Base-by-base conservation (phyloP, 2,888 invertebrate species). In the Bembecia ichneumoniformis region DNA sequence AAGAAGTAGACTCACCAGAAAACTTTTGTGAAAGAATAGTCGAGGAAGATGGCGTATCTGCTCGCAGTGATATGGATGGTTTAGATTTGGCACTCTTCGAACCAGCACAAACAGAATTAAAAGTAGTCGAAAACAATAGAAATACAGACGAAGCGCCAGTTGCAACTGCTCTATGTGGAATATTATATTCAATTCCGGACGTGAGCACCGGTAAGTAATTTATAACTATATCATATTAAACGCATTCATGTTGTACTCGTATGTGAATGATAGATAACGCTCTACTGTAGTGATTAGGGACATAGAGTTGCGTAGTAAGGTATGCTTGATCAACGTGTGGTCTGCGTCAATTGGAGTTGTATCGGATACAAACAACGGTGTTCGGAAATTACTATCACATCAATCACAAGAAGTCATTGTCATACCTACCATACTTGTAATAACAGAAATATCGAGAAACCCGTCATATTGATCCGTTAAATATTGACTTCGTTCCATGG, bases 61-160 rank as follows among this genome's bases (percentile, higher is more conserved):
- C 84, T 46, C 72, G 87, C 35, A 88, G 88, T 71, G 91, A 91
- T 73, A 90, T 91, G 89, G 91, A 91, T 58, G 91, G 91, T 55
- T 81, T 91, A 59, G 91, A 91, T 77, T 80, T 91, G 66, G 86
- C 91, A 55, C 76, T 91, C 59, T 91, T 91, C 71, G 91, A 91
- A 70, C 91, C 91, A 47, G 90, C 90, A 47, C 79, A 75, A 64
- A 63, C 63, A 49, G 82, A 81, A 52, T 59, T 60, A 28, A 75
- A 74, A 55, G 67, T 68, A 53, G 46, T 43, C 36, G 70, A 58
- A 34, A 64, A 63, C 49, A 59, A 57, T 16, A 55, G 61, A 45
- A 55, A 63, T 34, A 68, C 60, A 49, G 71, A 68, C 50, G 54
- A 62, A 20, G 58, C 63, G 34, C 61, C 75, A 36, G 68, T 65